These are phyloP conservation scores for Nannospalax galili DNA, from an alignment of 2,113 vertebrate species.

Conservation along the genomic window DNA sequence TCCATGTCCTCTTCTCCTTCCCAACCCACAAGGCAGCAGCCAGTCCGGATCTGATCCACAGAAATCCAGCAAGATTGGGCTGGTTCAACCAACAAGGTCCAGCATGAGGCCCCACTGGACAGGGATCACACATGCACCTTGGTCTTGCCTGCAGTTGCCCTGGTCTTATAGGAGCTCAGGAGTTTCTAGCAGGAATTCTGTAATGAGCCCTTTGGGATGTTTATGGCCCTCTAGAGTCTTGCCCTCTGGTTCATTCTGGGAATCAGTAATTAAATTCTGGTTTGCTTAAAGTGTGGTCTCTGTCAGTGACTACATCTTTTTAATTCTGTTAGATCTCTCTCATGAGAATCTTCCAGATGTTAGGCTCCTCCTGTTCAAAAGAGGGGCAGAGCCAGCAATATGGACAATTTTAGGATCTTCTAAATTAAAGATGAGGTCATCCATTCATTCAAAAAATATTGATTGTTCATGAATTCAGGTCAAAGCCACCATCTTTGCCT, in stretches of 20 bases:
- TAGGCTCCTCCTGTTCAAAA: neutral
- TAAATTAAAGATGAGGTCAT: neutral
- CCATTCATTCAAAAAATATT: neutral
- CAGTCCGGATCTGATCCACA: no score
- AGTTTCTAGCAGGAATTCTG: neutral
- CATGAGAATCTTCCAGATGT: neutral
- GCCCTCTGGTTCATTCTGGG: neutral
- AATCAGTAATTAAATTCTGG: neutral
- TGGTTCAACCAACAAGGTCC: neutral
- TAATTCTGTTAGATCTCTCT: neutral
- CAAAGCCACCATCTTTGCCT: neutral
- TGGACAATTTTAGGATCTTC: neutral
- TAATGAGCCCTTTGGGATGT: neutral
- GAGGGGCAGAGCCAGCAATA: neutral
- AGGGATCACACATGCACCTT: neutral
- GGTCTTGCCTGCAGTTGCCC: neutral
- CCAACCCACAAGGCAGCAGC: neutral
- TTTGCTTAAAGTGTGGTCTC: neutral
- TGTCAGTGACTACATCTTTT: neutral
- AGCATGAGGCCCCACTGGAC: no score
- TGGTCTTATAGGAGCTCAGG: neutral
- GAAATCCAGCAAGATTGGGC: neutral
- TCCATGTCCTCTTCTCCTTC: neutral
- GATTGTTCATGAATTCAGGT: neutral
- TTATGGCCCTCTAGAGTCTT: slow-evolving; percentile 9